A percentile compares a stretch with the other conserved stretches of the same genome.
Evolutionary conservation across 1,140 invertebrate genomes (phyloP).

Genomic region (Hypsibius dujardini): DNA sequence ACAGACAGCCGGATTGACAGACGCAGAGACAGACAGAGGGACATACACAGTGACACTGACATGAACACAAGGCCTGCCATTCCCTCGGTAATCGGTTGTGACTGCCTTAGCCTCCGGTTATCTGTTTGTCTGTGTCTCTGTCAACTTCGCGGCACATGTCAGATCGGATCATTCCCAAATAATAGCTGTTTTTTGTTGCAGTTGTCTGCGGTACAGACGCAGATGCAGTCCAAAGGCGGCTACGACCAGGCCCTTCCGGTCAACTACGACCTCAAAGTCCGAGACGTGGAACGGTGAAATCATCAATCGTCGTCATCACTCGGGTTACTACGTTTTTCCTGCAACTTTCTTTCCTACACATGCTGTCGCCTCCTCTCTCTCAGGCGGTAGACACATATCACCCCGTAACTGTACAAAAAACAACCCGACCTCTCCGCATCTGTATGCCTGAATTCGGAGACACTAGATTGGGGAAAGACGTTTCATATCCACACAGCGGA

Average conservation of each 20-base stretch:
- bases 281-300: background rate
- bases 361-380: too few relatives aligned
- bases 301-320: background rate
- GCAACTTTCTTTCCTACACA: too few relatives aligned
- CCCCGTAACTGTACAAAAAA: too few relatives aligned
- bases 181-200: slow-evolving; percentile 38
- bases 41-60: background rate
- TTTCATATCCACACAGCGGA: too few relatives aligned
- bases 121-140: too few relatives aligned
- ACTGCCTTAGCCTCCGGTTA: slow-evolving; percentile 20
- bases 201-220: slow-evolving; percentile 55
- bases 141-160: background rate
- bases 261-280: slow-evolving; percentile 24
- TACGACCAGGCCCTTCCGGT: slow-evolving; percentile 50
- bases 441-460: too few relatives aligned
- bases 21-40: background rate
- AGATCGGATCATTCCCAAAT: background rate
- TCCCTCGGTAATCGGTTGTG: slow-evolving; percentile 25
- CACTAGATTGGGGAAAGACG: too few relatives aligned
- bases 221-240: slow-evolving; percentile 71
- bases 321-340: too few relatives aligned
- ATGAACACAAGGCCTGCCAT: slow-evolving; percentile 13
- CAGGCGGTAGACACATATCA: too few relatives aligned
- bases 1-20: background rate
- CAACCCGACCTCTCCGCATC: too few relatives aligned